Evolutionary conservation across 2,113 vertebrate species (phyloP).

Genomic region (Cervus canadensis): DNA sequence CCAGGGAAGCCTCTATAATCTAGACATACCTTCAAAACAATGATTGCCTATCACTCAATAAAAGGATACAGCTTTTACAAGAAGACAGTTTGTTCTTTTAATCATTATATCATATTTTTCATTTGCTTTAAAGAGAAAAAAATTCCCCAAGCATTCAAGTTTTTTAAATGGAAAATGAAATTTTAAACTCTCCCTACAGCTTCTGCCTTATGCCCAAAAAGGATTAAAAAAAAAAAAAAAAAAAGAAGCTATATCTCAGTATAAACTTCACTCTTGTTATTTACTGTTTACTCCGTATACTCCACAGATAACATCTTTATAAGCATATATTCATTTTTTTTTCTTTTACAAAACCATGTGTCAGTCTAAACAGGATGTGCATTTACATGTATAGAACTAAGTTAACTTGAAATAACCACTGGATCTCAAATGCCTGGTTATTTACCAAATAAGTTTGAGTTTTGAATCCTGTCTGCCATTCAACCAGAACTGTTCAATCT

Average conservation of each 20-base stretch:
- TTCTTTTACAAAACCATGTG: constrained; percentile 48
- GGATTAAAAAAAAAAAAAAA: background rate
- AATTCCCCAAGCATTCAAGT: background rate
- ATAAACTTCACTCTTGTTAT: constrained; percentile 21
- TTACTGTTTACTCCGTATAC: background rate
- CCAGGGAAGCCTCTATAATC: background rate
- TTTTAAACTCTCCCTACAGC: background rate
- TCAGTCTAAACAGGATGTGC: constrained; percentile 66
- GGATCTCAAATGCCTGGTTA: constrained; percentile 66
- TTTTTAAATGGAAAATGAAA: constrained; percentile 15
- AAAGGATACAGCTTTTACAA: background rate
- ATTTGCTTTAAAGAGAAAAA: constrained; percentile 25
- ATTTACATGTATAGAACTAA: constrained; percentile 69
- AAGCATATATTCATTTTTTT: constrained; percentile 52
- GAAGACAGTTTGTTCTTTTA: background rate
- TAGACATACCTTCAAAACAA: constrained; percentile 21
- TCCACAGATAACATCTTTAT: constrained; percentile 13
- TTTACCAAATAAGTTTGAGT: constrained; percentile 74
- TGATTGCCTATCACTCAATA: background rate
- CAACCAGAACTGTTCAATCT: constrained; percentile 58
- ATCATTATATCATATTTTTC: background rate
- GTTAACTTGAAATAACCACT: constrained; percentile 69
- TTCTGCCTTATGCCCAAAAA: background rate
- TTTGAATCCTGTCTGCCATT: constrained; percentile 57
- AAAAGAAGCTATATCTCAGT: background rate